Evolutionary conservation across 2,888 invertebrate species (phyloP), one percentile per base, ranked within the genome.

Genomic region (Thymelicus lineola): DNA sequence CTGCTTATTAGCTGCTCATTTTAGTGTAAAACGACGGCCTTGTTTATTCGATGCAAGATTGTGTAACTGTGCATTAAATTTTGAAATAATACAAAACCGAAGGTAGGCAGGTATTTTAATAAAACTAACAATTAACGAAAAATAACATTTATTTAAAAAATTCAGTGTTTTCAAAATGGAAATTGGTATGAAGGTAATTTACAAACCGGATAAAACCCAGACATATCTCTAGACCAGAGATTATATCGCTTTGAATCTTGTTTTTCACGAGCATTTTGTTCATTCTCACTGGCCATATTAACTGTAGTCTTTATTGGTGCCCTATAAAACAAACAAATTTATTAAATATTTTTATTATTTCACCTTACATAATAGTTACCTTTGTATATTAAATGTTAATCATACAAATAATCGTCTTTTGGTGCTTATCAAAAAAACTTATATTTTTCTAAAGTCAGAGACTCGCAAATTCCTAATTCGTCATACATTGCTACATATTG

Each of bases 141-240:
- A 10, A 42, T 10, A 42, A n/a, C 12, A 60, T 48, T 46, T 61
- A 45, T 60, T 77, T 74, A 0, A 12, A 42, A 42, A 10, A 12
- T 4, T 42, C 1, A 9, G 15, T 50, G 17, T 10, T 50, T 9
- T 50, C 1, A 84, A 20, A 81, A 48, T 17, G 85, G 84, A 17
- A 77, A 83, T 69, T 82, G 81, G 71, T 90, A 83, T 0, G 89
- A 88, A 0, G 88, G 84, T 75, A 91, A 82, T 75, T 90, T 91
- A 12, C 78, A 80, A 20, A 86, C 89, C 3, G 83, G 87, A 70
- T 88, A 90, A 0, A 91, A 81, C 17, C 81, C 76, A 0, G 89
- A 87, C 61, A 88, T 83, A 71, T 91, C 83, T 61, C 82, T 82
- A 2, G 85, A 85, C 88, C 90, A 90, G 0, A 90, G 80, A 61